These are phyloP conservation scores for Sclerurus mexicanus DNA, from an alignment of 2,113 vertebrate species.

Conservation along the genomic window DNA sequence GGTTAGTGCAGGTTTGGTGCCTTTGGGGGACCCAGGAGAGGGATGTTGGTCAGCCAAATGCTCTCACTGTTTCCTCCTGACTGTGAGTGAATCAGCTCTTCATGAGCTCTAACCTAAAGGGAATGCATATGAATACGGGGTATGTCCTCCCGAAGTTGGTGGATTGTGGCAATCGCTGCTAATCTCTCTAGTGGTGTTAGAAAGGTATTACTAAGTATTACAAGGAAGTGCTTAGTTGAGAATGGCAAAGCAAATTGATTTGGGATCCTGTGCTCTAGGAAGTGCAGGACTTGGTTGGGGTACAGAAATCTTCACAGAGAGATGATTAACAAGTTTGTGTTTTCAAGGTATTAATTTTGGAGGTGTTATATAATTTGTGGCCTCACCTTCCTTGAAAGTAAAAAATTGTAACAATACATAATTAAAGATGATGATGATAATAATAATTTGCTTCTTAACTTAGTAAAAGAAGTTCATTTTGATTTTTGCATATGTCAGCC, in stretches of 20 bases:
- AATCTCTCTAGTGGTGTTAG: not conserved
- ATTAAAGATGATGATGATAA: not conserved
- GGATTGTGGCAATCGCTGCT: not conserved
- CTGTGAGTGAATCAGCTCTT: not conserved
- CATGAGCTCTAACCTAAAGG: not conserved
- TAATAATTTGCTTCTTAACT: not conserved
- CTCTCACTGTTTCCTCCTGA: not conserved
- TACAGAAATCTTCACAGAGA: not conserved
- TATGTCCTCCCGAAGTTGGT: not conserved
- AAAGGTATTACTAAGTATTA: not conserved
- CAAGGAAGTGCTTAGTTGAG: not conserved
- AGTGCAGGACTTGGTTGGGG: not conserved
- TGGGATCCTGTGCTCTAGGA: not conserved
- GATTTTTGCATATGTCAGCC: not conserved
- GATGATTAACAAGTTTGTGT: not conserved
- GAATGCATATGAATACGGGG: not conserved
- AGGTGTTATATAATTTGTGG: not conserved
- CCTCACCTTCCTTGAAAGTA: not conserved
- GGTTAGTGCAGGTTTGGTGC: conserved; percentile 90
- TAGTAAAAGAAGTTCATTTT: not conserved
- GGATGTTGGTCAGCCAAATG: not conserved
- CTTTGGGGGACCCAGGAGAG: conserved; percentile 29
- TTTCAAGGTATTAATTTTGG: not conserved
- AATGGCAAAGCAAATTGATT: not conserved
- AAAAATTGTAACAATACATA: not conserved